Conservation (phyloP, 2,113 vertebrate species). For the Mirza zaza region DNA sequence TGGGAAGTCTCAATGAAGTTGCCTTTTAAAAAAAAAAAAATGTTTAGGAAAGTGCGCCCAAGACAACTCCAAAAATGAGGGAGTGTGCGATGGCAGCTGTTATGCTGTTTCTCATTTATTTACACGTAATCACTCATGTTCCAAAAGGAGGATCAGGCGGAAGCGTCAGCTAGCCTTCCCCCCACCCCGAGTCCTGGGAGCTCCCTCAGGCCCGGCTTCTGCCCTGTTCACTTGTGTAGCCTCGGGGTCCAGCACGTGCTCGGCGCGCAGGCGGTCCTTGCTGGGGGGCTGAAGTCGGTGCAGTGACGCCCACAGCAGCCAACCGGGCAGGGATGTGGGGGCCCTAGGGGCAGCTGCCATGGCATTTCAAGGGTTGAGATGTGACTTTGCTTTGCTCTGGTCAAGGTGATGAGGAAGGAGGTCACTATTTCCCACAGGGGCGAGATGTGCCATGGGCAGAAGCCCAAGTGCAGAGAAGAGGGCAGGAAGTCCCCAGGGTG, state of each 20-base stretch:
- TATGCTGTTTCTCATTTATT: fast-evolving
- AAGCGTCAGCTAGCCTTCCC: fast-evolving
- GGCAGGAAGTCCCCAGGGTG: background rate
- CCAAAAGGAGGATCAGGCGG: background rate
- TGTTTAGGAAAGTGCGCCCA: fast-evolving
- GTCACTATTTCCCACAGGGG: background rate
- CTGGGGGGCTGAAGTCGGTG: fast-evolving
- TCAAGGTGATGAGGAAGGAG: too few species aligned
- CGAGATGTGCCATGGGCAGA: background rate
- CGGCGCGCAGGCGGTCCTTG: background rate
- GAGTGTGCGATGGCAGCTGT: fast-evolving
- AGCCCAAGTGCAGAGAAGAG: background rate
- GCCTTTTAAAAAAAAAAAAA: background rate
- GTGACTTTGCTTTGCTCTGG: too few species aligned
- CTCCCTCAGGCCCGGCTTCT: fast-evolving
- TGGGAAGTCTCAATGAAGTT: too few species aligned
- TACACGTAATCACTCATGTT: fast-evolving
- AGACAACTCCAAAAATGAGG: fast-evolving
- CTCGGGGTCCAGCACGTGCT: fast-evolving
- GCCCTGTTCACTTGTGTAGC: fast-evolving
- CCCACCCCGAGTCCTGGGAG: fast-evolving
- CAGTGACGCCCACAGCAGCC: fast-evolving
- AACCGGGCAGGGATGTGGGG: fast-evolving
- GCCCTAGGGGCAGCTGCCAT: background rate
- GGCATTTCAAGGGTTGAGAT: background rate